These are phyloP conservation scores for Platorchestia sp. DNA, from an alignment of 1,140 invertebrate genomes.

Conservation along the genomic window DNA sequence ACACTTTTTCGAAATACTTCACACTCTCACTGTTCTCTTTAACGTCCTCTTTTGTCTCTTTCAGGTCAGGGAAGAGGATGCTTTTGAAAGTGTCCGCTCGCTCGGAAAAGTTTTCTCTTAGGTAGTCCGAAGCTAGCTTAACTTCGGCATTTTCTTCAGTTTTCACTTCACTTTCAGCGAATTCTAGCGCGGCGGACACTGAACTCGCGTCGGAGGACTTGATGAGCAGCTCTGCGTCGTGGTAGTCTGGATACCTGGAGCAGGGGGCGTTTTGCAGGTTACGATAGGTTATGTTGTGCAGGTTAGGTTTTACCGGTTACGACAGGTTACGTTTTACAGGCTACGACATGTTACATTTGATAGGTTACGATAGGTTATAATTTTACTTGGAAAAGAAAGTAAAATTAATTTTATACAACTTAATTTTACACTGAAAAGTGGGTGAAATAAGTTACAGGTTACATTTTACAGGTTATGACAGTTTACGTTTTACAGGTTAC, in stretches of 20 bases:
- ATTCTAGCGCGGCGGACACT: background rate
- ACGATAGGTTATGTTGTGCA: background rate
- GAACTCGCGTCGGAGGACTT: background rate
- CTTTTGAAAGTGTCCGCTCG: background rate
- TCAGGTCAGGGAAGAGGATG: background rate
- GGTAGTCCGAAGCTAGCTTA: background rate
- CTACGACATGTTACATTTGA: too few species aligned
- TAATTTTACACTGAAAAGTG: too few species aligned
- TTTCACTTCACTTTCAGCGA: background rate
- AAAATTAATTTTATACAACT: too few species aligned
- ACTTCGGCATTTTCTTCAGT: background rate
- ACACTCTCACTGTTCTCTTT: background rate
- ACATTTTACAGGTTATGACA: too few species aligned
- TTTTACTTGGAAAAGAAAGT: too few species aligned
- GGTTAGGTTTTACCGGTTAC: background rate
- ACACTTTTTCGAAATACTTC: background rate
- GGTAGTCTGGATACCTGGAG: background rate
- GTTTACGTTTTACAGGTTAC: background rate
- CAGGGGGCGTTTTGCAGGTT: background rate
- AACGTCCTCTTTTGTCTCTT: background rate
- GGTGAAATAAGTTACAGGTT: too few species aligned
- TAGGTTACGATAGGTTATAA: too few species aligned
- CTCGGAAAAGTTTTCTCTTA: background rate
- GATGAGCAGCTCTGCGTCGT: background rate
- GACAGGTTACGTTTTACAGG: background rate